phyloP scores from a whole-genome alignment of 2,888 invertebrate species.

The Nomada flava region DNA sequence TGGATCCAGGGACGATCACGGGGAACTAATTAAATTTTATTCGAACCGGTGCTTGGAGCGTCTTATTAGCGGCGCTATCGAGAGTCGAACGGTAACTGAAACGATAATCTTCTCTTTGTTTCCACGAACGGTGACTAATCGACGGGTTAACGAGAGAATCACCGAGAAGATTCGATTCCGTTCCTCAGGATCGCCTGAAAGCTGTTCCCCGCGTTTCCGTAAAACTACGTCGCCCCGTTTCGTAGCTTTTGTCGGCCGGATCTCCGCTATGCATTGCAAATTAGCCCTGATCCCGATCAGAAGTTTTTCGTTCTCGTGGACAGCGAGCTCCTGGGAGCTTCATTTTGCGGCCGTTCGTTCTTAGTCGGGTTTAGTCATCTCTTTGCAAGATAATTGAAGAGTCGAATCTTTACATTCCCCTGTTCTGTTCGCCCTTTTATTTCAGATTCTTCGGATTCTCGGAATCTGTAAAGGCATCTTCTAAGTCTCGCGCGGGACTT shows the following conservation, averaged over 20 bases:
- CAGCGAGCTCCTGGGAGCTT: no score
- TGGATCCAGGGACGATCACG: slow-evolving; percentile 1
- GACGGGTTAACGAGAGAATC: slow-evolving; percentile 33
- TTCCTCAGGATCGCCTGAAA: slow-evolving; percentile 9
- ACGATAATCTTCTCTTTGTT: slow-evolving; percentile 37
- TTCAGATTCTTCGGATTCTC: not conserved
- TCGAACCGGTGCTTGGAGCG: slow-evolving; percentile 21
- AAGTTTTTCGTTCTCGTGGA: not conserved
- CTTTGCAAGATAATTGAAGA: no score
- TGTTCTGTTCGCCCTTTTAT: not conserved
- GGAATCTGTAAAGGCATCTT: no score
- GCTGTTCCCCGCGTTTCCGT: slow-evolving; percentile 16
- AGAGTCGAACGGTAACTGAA: slow-evolving; percentile 4
- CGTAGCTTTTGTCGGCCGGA: not conserved
- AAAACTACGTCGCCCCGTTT: slow-evolving; percentile 15
- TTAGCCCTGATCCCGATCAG: slow-evolving; percentile 20
- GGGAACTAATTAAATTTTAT: slow-evolving; percentile 30
- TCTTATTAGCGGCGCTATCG: slow-evolving; percentile 29
- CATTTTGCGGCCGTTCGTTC: no score
- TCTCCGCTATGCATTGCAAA: slow-evolving; percentile 49
- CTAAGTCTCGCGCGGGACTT: no score
- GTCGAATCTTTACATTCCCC: no score
- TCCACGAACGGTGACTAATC: slow-evolving; percentile 51
- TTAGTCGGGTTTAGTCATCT: no score
- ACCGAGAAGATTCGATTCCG: slow-evolving; percentile 25